Evolutionary conservation across 1,140 invertebrate species (phyloP).

Genomic region (Procambarus virginalis): DNA sequence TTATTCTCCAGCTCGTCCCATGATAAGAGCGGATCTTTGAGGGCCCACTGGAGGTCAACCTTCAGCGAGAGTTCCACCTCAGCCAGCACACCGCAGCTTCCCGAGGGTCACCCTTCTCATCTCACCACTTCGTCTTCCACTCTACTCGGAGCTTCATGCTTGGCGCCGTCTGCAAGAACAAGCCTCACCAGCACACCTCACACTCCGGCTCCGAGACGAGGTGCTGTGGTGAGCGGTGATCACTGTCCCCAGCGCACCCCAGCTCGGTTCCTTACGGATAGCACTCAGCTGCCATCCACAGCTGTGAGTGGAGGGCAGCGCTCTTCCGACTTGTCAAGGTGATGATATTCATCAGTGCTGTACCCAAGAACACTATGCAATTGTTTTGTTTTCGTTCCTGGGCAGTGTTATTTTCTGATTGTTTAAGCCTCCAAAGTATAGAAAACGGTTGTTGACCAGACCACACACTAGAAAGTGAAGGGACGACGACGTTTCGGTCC

Average conservation of each 20-base stretch:
- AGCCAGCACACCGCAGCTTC: not conserved
- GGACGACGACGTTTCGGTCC: no score
- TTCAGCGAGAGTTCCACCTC: not conserved
- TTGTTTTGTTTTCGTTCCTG: no score
- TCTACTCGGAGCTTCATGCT: not conserved
- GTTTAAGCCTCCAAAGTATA: no score
- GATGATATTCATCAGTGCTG: no score
- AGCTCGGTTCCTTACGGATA: not conserved
- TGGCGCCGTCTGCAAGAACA: not conserved
- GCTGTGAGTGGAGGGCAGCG: no score
- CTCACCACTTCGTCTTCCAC: not conserved
- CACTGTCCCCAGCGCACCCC: not conserved
- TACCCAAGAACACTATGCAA: no score
- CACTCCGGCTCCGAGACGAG: not conserved
- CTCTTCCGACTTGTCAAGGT: no score
- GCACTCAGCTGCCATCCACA: not conserved
- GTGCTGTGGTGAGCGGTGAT: not conserved
- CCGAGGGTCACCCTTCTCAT: not conserved
- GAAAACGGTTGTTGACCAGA: no score
- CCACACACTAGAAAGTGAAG: no score
- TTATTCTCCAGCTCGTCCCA: not conserved
- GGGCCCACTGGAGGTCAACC: not conserved
- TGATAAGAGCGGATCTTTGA: not conserved
- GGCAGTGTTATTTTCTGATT: no score
- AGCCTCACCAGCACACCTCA: not conserved